phyloP scores from a whole-genome alignment of 2,888 invertebrate species.

The Pyrgus malvae region DNA sequence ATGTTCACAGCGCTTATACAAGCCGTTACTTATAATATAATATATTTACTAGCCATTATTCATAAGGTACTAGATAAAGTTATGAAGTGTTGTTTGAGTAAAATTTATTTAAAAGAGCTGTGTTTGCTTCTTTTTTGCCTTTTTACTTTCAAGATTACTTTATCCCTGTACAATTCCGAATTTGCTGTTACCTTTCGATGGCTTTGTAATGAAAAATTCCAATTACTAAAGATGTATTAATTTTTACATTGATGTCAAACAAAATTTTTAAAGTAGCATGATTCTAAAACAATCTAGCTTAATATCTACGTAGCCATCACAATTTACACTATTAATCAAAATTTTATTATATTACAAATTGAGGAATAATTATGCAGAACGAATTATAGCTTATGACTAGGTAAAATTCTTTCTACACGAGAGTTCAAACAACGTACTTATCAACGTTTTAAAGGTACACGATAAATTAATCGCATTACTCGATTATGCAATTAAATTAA shows the following conservation, averaged over 20 bases:
- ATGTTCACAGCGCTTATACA: slow-evolving; percentile 69
- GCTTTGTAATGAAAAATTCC: slow-evolving; percentile 37
- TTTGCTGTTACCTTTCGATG: slow-evolving; percentile 59
- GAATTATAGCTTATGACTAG: slow-evolving; percentile 79
- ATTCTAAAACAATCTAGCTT: slow-evolving; percentile 42
- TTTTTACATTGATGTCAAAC: slow-evolving; percentile 13
- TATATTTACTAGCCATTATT: slow-evolving; percentile 29
- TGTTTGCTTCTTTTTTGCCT: not conserved
- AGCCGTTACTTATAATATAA: slow-evolving; percentile 50
- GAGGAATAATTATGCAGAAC: slow-evolving; percentile 61
- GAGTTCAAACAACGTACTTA: slow-evolving; percentile 47
- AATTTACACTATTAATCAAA: slow-evolving; percentile 56
- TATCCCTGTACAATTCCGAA: slow-evolving; percentile 82
- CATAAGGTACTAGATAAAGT: slow-evolving; percentile 23
- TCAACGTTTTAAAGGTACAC: slow-evolving; percentile 41
- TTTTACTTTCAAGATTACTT: slow-evolving; percentile 43
- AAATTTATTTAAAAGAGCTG: slow-evolving; percentile 32
- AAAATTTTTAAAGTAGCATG: slow-evolving; percentile 30
- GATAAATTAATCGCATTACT: slow-evolving; percentile 15
- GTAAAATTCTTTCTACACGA: slow-evolving; percentile 71
- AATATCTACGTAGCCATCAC: slow-evolving; percentile 55
- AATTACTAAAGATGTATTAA: slow-evolving; percentile 14
- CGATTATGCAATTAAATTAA: slow-evolving; percentile 5
- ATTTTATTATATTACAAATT: slow-evolving; percentile 58
- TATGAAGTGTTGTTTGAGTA: slow-evolving; percentile 46